Conservation (phyloP, 2,888 invertebrate genomes). For the Sisyra terminalis region DNA sequence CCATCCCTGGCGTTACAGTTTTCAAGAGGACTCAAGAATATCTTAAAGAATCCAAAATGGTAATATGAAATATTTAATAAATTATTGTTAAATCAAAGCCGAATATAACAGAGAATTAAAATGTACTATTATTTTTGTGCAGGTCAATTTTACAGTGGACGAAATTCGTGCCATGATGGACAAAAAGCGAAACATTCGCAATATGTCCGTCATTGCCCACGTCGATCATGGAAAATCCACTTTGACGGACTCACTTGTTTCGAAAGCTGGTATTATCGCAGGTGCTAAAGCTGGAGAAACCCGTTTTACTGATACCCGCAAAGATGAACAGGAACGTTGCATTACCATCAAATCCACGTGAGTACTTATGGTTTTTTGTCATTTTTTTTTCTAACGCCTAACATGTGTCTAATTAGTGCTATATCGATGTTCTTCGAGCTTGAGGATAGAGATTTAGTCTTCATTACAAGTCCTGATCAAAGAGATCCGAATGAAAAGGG, state of each 20-base stretch:
- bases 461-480: constrained; percentile 83
- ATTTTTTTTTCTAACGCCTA: constrained; percentile 4
- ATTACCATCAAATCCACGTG: constrained; percentile 99
- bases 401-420: constrained; percentile 45
- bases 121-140: constrained; percentile 15
- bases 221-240: constrained; percentile 99
- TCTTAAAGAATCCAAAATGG: constrained; percentile 75
- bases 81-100: background rate
- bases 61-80: constrained; percentile 30
- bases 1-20: constrained; percentile 76
- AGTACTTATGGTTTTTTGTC: constrained; percentile 26
- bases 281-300: constrained; percentile 98
- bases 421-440: constrained; percentile 99
- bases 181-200: constrained; percentile 98
- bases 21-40: constrained; percentile 50
- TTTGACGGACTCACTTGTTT: constrained; percentile 96
- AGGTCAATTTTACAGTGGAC: constrained; percentile 99
- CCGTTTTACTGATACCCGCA: constrained; percentile 96
- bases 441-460: constrained; percentile 81
- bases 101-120: background rate
- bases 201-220: constrained; percentile 99
- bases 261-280: constrained; percentile 99
- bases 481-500: constrained; percentile 81
- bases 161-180: constrained; percentile 99
- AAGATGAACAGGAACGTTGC: constrained; percentile 99